Percentiles rank a stretch among this genome's conserved stretches.
Evolutionary conservation across 2,113 vertebrate genomes (phyloP).

Genomic region (Engystomops pustulosus): DNA sequence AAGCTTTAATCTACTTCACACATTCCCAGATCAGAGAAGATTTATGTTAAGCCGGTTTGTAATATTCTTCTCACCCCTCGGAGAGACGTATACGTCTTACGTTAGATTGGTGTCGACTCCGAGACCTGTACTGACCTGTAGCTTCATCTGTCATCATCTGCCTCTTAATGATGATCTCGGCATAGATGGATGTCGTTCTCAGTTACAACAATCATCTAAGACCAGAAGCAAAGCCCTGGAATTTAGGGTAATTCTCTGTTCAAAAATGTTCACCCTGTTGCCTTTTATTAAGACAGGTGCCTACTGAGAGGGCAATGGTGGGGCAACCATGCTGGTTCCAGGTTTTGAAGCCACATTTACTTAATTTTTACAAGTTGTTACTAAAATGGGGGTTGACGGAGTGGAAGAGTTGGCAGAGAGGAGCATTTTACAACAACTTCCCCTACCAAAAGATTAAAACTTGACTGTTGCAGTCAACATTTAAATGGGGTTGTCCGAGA

Average conservation of each 20-base stretch:
- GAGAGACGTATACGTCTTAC: not conserved
- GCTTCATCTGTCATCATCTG: constrained; percentile 25
- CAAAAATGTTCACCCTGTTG: not conserved
- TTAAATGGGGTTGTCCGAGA: too few relatives aligned
- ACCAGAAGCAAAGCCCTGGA: not conserved
- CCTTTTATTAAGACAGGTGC: not conserved
- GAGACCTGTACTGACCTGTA: not conserved
- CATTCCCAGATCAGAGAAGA: not conserved
- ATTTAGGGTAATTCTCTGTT: not conserved
- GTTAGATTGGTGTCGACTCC: not conserved
- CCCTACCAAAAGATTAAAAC: too few relatives aligned
- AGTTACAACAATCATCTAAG: not conserved
- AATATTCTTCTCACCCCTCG: not conserved
- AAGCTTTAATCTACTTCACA: not conserved
- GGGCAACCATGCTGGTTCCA: not conserved
- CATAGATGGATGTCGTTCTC: constrained; percentile 27
- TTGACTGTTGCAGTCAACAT: too few relatives aligned
- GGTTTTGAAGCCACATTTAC: not conserved
- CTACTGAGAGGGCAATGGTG: not conserved
- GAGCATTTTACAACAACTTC: too few relatives aligned
- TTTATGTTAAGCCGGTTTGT: not conserved
- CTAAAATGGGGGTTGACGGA: too few relatives aligned
- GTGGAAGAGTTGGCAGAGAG: too few relatives aligned
- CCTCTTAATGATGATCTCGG: constrained; percentile 34
- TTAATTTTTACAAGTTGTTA: too few relatives aligned